A percentile compares a stretch with the other conserved stretches of the same genome.
phyloP scores from a whole-genome alignment of 2,113 vertebrate species.

The Paracanthobrama guichenoti region DNA sequence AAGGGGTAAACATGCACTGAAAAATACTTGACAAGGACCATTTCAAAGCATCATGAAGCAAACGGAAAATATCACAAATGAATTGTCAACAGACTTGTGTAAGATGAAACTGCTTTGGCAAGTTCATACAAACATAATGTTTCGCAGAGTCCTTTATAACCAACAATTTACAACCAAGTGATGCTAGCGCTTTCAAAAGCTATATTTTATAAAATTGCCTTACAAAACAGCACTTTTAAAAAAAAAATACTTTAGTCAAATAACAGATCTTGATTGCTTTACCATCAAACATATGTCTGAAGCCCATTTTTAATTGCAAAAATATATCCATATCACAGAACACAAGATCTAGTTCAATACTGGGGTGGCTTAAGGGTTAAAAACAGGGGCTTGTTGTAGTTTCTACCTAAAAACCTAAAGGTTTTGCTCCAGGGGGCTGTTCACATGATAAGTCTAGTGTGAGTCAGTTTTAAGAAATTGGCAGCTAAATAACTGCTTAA shows the following conservation, averaged over 20 bases:
- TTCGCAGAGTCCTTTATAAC: not conserved
- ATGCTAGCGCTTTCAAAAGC: not conserved
- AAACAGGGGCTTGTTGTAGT: not conserved
- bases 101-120: constrained; percentile 31
- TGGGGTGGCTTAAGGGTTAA: no score
- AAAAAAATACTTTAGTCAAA: not conserved
- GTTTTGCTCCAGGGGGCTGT: not conserved
- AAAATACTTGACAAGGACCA: not conserved
- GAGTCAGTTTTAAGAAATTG: not conserved
- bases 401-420: not conserved
- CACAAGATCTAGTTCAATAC: not conserved
- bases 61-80: constrained; percentile 37
- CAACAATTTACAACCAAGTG: not conserved
- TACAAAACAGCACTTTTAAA: not conserved
- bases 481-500: not conserved
- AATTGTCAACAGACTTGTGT: constrained; percentile 1
- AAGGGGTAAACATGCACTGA: not conserved
- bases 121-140: constrained; percentile 21
- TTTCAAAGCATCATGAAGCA: constrained; percentile 15
- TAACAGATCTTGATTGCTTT: constrained; percentile 3
- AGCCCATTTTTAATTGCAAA: not conserved
- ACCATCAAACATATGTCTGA: not conserved
- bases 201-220: not conserved
- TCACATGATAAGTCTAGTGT: not conserved
- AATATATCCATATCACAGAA: not conserved